Conservation (phyloP, 2,113 vertebrate species). For the Suncus etruscus region DNA sequence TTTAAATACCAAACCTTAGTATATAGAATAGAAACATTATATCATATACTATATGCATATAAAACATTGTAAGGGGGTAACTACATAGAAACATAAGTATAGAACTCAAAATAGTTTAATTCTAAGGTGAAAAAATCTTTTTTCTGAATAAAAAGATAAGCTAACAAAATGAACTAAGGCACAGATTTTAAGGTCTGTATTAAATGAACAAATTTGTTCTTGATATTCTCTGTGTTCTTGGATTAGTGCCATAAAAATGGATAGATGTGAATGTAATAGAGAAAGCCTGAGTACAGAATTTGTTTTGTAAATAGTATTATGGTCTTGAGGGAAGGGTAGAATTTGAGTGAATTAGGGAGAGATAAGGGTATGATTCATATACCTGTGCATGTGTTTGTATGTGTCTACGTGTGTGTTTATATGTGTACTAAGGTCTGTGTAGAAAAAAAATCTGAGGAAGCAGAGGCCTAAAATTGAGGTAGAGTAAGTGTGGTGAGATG, state of each 20-base stretch:
- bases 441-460: neutral
- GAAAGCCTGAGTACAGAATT: neutral
- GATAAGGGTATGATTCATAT: neutral
- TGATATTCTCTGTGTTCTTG: neutral
- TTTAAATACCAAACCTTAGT: neutral
- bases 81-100: neutral
- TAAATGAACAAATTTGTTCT: slow-evolving; percentile 10
- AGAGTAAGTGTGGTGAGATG: neutral
- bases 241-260: neutral
- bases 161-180: neutral
- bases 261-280: neutral
- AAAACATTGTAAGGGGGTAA: neutral
- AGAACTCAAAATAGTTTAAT: neutral
- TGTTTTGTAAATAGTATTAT: neutral
- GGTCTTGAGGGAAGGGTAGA: neutral
- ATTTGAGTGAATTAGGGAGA: neutral
- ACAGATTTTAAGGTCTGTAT: slow-evolving; percentile 32
- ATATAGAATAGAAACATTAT: neutral
- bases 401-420: neutral
- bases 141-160: neutral
- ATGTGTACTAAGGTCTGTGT: neutral
- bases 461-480: neutral
- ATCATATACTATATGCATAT: neutral
- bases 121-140: slow-evolving; percentile 20
- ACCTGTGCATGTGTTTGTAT: too few species aligned